Evolutionary conservation across 2,113 vertebrate genomes (phyloP), one percentile per base, ranked within the genome.

Genomic region (Aphyosemion australe): DNA sequence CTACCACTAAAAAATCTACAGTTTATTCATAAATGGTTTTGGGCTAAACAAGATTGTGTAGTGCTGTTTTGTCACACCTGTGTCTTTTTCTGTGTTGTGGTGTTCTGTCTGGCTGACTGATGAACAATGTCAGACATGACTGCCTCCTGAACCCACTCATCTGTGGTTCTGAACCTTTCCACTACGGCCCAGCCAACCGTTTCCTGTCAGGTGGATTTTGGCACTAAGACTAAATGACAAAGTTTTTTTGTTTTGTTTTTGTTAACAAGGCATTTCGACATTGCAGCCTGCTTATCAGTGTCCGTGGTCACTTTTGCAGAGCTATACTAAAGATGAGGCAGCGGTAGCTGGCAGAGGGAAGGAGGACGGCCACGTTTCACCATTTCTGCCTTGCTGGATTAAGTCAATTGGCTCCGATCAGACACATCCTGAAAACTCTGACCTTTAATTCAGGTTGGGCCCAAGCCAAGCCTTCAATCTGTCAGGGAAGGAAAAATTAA

Each of bases 361-460:
- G 41, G 41, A 42, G 41, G 50, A 48, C 75, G 58, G 61, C 80
- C 65, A 79, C 58, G 75, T 84, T 79, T 88, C 69, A 65, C 76
- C 72, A 70, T 87, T 84, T 87, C 67, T 21, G 48, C 82, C 21
- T 84, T 74, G 61, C 55, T 81, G 82, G 78, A 83, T 90, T 83
- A 79, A 85, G 71, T 85, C 72, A 86, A 76, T 82, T 85, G 76
- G 69, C 57, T 83, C 67, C 6, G 67, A 78, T 79, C 78, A 73
- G 78, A 55, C 65, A 79, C 66, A 78, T 80, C 69, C 61, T 73
- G 55, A 65, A 46, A 74, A 82, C 65, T 65, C 32, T 78, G 79
- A 84, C 79, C 82, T 74, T 84, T 77, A 72, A 65, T 65, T 74
- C 53, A 74, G 62, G 61, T 74, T 65, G 42, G 32, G 74, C 43